phyloP scores from a whole-genome alignment of 2,797 vertebrate species.

The Cetoscarus ocellatus region DNA sequence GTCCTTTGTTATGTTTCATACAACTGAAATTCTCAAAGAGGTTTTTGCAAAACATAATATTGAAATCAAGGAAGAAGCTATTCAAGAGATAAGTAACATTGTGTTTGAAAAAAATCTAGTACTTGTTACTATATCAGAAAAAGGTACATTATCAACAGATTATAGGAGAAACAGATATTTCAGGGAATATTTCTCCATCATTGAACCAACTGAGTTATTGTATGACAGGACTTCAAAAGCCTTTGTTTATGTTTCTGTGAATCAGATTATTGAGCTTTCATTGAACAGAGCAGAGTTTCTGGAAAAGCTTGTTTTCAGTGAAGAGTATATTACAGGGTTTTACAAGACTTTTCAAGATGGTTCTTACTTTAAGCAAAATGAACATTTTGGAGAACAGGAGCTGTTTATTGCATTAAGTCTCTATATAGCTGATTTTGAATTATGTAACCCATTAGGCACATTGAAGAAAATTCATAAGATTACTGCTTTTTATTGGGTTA shows the following conservation, averaged over 20 bases:
- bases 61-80: constrained; percentile 9
- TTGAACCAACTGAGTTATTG: constrained; percentile 8
- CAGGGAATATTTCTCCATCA: constrained; percentile 5
- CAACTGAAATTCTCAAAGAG: constrained; percentile 5
- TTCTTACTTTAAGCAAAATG: neutral
- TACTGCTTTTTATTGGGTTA: constrained; percentile 25
- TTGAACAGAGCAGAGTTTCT: constrained; percentile 20
- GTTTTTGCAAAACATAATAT: constrained; percentile 17
- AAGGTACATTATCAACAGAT: constrained; percentile 17
- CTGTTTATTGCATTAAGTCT: neutral
- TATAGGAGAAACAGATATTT: constrained; percentile 12
- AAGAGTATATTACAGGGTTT: neutral
- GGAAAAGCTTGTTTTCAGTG: constrained; percentile 11
- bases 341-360: constrained; percentile 25
- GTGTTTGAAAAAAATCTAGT: constrained; percentile 10
- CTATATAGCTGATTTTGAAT: constrained; percentile 18
- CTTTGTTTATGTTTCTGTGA: constrained; percentile 21
- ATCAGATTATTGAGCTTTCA: constrained; percentile 15
- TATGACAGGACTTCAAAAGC: neutral
- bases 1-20: constrained; percentile 11
- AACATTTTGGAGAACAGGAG: neutral
- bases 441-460: constrained; percentile 19
- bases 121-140: constrained; percentile 4
- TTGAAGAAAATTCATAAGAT: constrained; percentile 20
- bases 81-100: constrained; percentile 9